A percentile compares a stretch with the other conserved stretches of the same genome.
These are phyloP conservation scores for Silurus meridionalis DNA, from an alignment of 2,113 vertebrate genomes.

Conservation along the genomic window DNA sequence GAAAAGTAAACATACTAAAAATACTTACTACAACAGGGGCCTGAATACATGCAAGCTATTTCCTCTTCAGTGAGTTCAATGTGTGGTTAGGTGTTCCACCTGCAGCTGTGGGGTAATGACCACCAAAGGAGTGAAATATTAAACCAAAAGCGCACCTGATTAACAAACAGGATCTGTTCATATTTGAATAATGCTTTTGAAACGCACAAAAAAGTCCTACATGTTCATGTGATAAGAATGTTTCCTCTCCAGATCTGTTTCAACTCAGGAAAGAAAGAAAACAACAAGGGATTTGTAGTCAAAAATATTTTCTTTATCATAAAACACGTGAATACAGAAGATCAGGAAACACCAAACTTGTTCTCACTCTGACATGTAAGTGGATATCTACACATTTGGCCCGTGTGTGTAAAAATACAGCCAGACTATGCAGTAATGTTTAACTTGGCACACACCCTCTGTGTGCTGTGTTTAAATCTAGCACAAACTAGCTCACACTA, in stretches of 20 bases:
- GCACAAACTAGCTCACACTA: neutral
- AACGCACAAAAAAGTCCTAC: neutral
- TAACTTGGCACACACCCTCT: too few species aligned
- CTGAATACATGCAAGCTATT: too few species aligned
- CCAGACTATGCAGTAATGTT: too few species aligned
- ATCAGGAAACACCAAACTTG: too few species aligned
- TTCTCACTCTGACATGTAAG: too few species aligned
- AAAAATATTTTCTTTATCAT: constrained; percentile 11
- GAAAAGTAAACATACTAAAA: too few species aligned
- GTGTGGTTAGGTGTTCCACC: neutral
- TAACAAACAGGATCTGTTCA: neutral
- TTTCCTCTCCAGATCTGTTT: neutral
- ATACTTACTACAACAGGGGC: too few species aligned
- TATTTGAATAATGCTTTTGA: neutral
- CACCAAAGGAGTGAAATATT: too few species aligned
- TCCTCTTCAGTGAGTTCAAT: too few species aligned
- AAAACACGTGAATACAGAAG: too few species aligned
- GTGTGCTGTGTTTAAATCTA: neutral
- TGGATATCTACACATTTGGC: too few species aligned
- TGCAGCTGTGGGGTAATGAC: neutral
- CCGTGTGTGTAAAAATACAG: too few species aligned
- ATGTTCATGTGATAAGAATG: neutral
- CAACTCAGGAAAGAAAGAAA: neutral
- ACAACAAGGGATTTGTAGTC: neutral
- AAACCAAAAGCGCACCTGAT: neutral